phyloP scores from a whole-genome alignment of 2,888 invertebrate species.

The Dioctria rufipes region DNA sequence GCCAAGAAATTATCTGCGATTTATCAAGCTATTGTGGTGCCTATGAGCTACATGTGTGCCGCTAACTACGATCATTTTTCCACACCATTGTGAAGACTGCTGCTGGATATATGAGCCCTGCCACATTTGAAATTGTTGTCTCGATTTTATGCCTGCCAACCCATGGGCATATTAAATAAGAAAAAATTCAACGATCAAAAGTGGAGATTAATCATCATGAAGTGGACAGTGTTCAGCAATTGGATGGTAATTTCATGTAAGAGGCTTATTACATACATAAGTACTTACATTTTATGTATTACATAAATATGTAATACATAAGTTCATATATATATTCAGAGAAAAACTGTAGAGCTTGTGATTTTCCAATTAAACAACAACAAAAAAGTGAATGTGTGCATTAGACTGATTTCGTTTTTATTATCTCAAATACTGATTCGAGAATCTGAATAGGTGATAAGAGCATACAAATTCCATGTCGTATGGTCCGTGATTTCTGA shows the following conservation, averaged over 20 bases:
- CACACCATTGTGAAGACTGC: slow-evolving; percentile 32
- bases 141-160: slow-evolving; percentile 20
- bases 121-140: slow-evolving; percentile 42
- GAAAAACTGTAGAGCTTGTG: neutral
- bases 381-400: neutral
- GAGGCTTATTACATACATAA: neutral
- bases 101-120: slow-evolving; percentile 31
- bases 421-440: neutral
- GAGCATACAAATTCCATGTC: neutral
- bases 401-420: neutral
- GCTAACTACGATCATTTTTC: slow-evolving; percentile 43
- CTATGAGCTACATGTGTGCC: slow-evolving; percentile 28
- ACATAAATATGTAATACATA: too few relatives aligned
- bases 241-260: neutral
- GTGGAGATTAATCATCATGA: neutral
- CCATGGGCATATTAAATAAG: neutral
- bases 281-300: too few relatives aligned
- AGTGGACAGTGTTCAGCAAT: neutral
- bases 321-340: too few relatives aligned
- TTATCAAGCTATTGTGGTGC: slow-evolving; percentile 46
- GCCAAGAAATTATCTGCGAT: slow-evolving; percentile 39
- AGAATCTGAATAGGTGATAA: neutral
- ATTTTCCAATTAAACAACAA: neutral
- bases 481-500: neutral
- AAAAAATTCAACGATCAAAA: neutral